Conservation (phyloP, 2,888 invertebrate genomes). For the Cantharis rufa region DNA sequence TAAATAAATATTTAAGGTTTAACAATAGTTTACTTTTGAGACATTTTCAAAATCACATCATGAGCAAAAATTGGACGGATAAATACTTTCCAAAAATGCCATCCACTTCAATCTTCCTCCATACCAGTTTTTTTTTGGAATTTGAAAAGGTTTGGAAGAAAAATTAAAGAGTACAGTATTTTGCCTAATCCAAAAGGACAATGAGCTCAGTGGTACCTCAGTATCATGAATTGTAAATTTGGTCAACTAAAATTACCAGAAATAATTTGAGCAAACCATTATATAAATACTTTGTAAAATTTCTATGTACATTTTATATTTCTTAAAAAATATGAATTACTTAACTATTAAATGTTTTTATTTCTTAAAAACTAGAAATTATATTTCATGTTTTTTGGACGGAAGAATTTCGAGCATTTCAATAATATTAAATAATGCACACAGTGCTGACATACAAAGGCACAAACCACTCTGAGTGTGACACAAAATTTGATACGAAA, state of each 20-base stretch:
- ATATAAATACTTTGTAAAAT: background rate
- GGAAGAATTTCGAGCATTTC: constrained; percentile 45
- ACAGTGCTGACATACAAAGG: constrained; percentile 44
- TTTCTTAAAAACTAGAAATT: background rate
- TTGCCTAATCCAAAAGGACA: background rate
- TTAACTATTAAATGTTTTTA: background rate
- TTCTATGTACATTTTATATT: background rate
- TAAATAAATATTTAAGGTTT: background rate
- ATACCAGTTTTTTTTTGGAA: background rate
- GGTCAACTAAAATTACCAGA: background rate
- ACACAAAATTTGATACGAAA: background rate
- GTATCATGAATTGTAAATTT: background rate
- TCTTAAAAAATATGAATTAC: background rate
- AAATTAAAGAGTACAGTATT: background rate
- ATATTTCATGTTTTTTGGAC: constrained; percentile 37
- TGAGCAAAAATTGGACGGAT: background rate
- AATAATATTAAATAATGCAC: constrained; percentile 35
- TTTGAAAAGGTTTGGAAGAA: background rate
- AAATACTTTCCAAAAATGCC: background rate
- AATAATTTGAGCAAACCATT: background rate
- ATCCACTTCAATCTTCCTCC: background rate
- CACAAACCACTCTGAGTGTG: constrained; percentile 44
- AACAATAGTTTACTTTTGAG: background rate
- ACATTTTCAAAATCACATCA: background rate
- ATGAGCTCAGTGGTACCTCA: background rate